A percentile compares a stretch with the other conserved stretches of the same genome.
These are phyloP conservation scores for Hormaphis cornu DNA, from an alignment of 1,140 invertebrate genomes.

Conservation along the genomic window DNA sequence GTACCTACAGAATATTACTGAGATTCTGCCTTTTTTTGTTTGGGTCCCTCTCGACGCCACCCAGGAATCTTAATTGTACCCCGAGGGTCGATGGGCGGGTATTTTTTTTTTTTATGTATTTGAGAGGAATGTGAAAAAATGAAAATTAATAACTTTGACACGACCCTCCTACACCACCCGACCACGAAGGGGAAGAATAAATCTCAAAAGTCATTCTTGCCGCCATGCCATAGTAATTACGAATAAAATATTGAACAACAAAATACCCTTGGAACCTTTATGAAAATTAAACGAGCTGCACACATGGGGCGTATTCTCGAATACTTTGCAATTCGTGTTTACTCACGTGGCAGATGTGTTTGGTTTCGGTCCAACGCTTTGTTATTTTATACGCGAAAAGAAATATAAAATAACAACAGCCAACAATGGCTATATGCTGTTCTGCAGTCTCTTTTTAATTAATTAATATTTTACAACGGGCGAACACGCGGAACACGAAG, in stretches of 20 bases:
- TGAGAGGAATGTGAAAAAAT: slow-evolving; percentile 18
- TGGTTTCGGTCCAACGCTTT: not conserved
- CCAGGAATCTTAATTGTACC: slow-evolving; percentile 19
- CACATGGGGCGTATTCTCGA: not conserved
- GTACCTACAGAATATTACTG: too few relatives aligned
- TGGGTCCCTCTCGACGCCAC: not conserved
- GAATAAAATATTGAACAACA: slow-evolving; percentile 29
- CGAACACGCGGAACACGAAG: too few relatives aligned
- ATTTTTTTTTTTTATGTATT: too few relatives aligned
- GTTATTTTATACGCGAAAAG: not conserved
- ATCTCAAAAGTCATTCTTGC: slow-evolving; percentile 21
- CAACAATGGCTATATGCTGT: too few relatives aligned
- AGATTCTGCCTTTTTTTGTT: slow-evolving; percentile 11
- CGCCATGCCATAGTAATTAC: slow-evolving; percentile 24
- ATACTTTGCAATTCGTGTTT: slow-evolving; percentile 15
- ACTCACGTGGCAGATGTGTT: slow-evolving; percentile 19
- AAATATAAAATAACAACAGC: not conserved
- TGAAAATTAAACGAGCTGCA: slow-evolving; percentile 15
- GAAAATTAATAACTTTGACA: slow-evolving; percentile 26
- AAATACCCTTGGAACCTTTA: slow-evolving; percentile 14
- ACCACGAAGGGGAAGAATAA: not conserved
- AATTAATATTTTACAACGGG: too few relatives aligned
- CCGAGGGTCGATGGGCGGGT: not conserved
- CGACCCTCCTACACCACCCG: not conserved
- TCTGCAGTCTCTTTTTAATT: too few relatives aligned